Evolutionary conservation across 1,140 invertebrate genomes (phyloP), one percentile per base, ranked within the genome.

Genomic region (Popillia japonica): DNA sequence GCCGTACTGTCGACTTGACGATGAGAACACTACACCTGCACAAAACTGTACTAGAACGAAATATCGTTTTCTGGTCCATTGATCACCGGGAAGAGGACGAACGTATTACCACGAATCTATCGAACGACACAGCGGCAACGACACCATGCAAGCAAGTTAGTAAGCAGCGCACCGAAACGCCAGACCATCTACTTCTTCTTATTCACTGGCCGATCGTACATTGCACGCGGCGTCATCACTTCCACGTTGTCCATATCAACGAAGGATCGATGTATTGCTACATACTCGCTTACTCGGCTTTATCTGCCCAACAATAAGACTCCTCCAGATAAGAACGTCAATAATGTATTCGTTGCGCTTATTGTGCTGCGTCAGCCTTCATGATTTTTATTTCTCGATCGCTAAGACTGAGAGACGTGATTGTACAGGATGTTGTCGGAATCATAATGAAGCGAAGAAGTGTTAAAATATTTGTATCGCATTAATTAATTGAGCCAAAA

Each of bases 321-420:
- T 27, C 20, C 22, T 17, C 20, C 61, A 27, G 61, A 68, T 68
- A 68, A 68, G 61, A 34, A 68, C 27, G 61, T 68, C 61, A 68
- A 68, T 68, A 68, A 27, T 22, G 22, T 68, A 34, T 27, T 68
- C 61, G 61, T 3, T 68, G 61, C 61, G 61, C 22, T 68, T 68
- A 68, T 68, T 68, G 61, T 68, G 61, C 61, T 68, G 61, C 11
- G 61, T 68, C 61, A 68, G 61, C 48, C 61, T 68, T 23, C 61
- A 34, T 22, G 10, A 20, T 11, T 68, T 68, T 68, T 68, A 22
- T 68, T 68, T 68, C 22, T 44, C 48, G 48, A 7, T n/a, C 48
- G 48, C 14, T 48, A 48, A 9, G 10, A n/a, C 44, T 42, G 10
- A 10, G 7, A 55, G 48, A 17, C 48, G 48, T 17, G 48, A 55